Conservation (phyloP, 2,888 invertebrate species). For the Craniophora ligustri region DNA sequence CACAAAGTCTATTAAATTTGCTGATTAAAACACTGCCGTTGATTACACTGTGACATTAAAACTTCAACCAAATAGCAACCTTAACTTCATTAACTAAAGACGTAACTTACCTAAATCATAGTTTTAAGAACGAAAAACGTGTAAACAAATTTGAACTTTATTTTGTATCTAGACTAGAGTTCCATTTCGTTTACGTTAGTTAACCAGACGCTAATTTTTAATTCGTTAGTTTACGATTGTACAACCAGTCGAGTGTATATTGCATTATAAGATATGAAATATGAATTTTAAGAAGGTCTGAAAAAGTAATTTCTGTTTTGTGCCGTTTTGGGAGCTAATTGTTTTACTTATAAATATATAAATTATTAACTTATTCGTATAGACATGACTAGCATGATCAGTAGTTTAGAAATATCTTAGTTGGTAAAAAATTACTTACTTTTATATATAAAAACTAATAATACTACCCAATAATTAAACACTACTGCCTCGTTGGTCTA, state of each 20-base stretch:
- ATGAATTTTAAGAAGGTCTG: conserved; percentile 32
- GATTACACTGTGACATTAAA: conserved; percentile 32
- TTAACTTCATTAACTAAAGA: accelerated
- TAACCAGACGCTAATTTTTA: neutral
- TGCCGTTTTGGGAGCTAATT: conserved; percentile 3
- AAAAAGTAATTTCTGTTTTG: conserved; percentile 9
- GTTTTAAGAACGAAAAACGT: neutral
- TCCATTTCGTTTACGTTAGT: conserved; percentile 1
- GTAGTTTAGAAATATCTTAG: too few relatives aligned
- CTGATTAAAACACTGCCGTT: conserved; percentile 20
- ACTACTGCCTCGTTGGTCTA: too few relatives aligned
- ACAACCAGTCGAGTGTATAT: conserved; percentile 33
- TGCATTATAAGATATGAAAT: conserved; percentile 35
- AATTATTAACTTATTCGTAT: too few relatives aligned
- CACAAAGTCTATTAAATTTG: neutral
- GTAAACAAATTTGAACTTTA: conserved; percentile 12
- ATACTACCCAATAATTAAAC: too few relatives aligned
- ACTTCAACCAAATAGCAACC: conserved; percentile 7
- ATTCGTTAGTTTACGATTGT: conserved; percentile 15
- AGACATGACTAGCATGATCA: too few relatives aligned
- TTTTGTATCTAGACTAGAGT: accelerated
- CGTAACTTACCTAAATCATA: neutral
- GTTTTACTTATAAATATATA: too few relatives aligned
- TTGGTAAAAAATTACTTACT: too few relatives aligned
- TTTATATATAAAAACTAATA: too few relatives aligned